Percentiles rank a stretch among this genome's conserved stretches.
Conservation (phyloP, 1,140 invertebrate species). For the Palaemon carinicauda region DNA sequence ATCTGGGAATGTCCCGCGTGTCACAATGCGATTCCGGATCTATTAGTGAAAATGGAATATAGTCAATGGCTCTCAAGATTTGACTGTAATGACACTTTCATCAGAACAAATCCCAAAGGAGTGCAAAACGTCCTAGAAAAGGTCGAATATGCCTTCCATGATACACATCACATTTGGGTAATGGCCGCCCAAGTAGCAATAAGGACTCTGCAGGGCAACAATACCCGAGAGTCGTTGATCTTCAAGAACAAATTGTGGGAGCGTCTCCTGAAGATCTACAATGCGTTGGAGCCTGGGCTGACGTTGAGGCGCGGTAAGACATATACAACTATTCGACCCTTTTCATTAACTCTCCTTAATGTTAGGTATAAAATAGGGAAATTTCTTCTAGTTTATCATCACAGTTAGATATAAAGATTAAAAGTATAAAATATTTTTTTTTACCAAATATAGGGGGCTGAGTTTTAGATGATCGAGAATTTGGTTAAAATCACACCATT, state of each 20-base stretch:
- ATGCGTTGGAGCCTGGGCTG: conserved; percentile 47
- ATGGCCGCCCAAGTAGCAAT: conserved; percentile 31
- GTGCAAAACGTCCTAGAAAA: conserved; percentile 29
- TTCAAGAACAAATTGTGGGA: conserved; percentile 41
- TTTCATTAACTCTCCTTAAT: background rate
- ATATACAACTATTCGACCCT: background rate
- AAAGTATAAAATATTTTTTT: no score
- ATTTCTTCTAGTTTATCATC: no score
- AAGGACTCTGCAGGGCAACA: background rate
- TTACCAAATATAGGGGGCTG: no score
- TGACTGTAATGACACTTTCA: conserved; percentile 31
- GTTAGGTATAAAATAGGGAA: no score
- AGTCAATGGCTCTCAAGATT: conserved; percentile 24
- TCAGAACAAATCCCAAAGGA: background rate
- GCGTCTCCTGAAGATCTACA: conserved; percentile 34
- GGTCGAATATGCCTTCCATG: conserved; percentile 37
- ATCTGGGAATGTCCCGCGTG: conserved; percentile 35
- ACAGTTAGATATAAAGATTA: no score
- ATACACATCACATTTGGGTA: conserved; percentile 48
- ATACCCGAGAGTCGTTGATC: background rate
- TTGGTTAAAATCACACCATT: no score
- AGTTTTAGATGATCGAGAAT: no score
- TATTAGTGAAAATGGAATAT: background rate
- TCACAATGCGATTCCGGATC: background rate
- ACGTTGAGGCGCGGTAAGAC: conserved; percentile 46